Evolutionary conservation across 2,797 vertebrate species (phyloP).

Genomic region (Hydrophis major): DNA sequence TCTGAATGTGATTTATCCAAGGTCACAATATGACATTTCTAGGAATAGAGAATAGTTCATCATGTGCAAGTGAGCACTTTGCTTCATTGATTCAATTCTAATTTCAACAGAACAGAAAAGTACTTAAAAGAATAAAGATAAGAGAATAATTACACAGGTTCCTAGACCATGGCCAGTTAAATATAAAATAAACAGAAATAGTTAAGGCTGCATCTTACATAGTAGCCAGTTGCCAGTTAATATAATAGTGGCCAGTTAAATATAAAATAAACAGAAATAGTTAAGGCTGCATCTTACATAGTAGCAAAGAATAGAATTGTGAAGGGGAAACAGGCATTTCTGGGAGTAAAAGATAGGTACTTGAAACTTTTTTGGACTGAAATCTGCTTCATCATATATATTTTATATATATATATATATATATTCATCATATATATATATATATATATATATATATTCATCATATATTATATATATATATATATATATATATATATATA

Average conservation of each 20-base stretch:
- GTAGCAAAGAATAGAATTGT: neutral
- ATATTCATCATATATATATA: no score
- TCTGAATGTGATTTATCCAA: slow-evolving; percentile 41
- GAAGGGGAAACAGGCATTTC: neutral
- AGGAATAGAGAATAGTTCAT: slow-evolving; percentile 28
- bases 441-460: no score
- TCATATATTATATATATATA: no score
- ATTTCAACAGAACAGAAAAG: slow-evolving; percentile 36
- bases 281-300: slow-evolving; percentile 22
- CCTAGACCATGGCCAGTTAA: slow-evolving; percentile 51
- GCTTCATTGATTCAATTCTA: slow-evolving; percentile 50
- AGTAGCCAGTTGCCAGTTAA: neutral
- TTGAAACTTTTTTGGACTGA: neutral
- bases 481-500: no score
- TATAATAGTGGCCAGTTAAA: slow-evolving; percentile 38
- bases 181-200: slow-evolving; percentile 55
- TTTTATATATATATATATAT: no score
- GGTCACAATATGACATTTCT: slow-evolving; percentile 5
- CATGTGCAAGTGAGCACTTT: slow-evolving; percentile 14
- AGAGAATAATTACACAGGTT: slow-evolving; percentile 59
- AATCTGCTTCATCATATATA: no score
- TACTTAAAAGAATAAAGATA: slow-evolving; percentile 49
- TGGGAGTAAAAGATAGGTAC: neutral
- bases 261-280: slow-evolving; percentile 54
- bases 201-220: slow-evolving; percentile 25